Base-by-base conservation (phyloP, 2,888 invertebrate genomes). In the Eupithecia subfuscata region DNA sequence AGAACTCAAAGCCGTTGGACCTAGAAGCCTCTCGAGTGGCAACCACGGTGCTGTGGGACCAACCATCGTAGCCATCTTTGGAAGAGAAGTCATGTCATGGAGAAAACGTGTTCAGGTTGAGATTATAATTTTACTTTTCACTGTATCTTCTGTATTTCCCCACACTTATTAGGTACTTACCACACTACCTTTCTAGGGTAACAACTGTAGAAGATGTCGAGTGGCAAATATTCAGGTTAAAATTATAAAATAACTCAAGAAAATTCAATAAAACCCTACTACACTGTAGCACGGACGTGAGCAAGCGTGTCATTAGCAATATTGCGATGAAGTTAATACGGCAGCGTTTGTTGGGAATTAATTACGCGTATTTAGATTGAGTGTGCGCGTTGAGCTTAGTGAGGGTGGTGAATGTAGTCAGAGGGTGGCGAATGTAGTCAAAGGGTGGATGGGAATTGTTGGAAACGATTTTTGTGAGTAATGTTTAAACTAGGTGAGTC, bases 301-400 rank as follows among this genome's bases (percentile, higher is more conserved):
- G 79, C 79, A 78, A 76, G 78, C 78, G 65, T 79, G 80, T 85
- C 83, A 83, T 82, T 82, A 83, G 81, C 84, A 81, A 78, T 84
- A 83, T 82, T 82, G 81, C 81, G 75, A 78, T 78, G 75, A 75
- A 80, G 76, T 78, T 81, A 79, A 81, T 81, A 81, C 77, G 70
- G 71, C 74, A 68, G 78, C 75, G 71, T 78, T 78, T 78, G 78
- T 76, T 78, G 76, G 75, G 77, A 81, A 81, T 79, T 81, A 81
- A 81, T 81, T 79, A 78, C 71, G 75, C 77, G 79, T 75, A 78
- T 80, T 80, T 81, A 80, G 80, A 80, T 81, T 80, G 78, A 78
- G 73, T 74, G 77, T 75, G 80, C 78, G 81, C 78, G 75, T 48
- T 40, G 34, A 60, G 78, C 63, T 70, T 70, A 75, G 64, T 75